These are phyloP conservation scores for Diloba caeruleocephala DNA, from an alignment of 2,888 invertebrate species.

Conservation along the genomic window DNA sequence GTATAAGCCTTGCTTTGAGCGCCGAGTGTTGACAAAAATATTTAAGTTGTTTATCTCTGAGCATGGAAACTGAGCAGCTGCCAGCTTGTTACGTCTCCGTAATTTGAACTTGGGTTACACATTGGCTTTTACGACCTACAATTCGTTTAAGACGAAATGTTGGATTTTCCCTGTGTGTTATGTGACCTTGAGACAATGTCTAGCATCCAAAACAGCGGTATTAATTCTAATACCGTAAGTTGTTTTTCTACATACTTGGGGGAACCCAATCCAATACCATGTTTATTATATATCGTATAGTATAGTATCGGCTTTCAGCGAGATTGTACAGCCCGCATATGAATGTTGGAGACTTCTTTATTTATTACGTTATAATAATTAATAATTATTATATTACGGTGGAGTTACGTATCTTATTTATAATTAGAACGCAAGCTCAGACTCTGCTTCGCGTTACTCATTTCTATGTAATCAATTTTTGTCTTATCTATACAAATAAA, in stretches of 20 bases:
- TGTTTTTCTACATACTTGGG: conserved; percentile 3
- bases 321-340: not conserved
- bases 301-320: not conserved
- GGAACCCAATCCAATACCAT: not conserved
- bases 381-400: too few species aligned
- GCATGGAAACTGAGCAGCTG: conserved; percentile 27
- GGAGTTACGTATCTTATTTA: not conserved
- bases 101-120: conserved; percentile 27
- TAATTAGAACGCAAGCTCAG: not conserved
- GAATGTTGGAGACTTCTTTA: not conserved
- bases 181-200: conserved; percentile 6
- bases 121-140: conserved; percentile 17
- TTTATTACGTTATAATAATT: not conserved
- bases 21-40: conserved; percentile 30
- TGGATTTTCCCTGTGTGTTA: conserved; percentile 2
- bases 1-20: not conserved
- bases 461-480: conserved; percentile 38
- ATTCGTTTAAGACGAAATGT: conserved; percentile 1
- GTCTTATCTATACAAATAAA: too few species aligned
- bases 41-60: conserved; percentile 38
- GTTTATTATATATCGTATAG: not conserved
- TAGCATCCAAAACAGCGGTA: not conserved
- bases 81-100: conserved; percentile 20
- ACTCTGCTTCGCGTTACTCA: not conserved
- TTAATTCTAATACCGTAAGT: conserved; percentile 1